Percentiles rank a stretch among this genome's conserved stretches.
Evolutionary conservation across 2,888 invertebrate species (phyloP).

Genomic region (Podabrus alpinus): DNA sequence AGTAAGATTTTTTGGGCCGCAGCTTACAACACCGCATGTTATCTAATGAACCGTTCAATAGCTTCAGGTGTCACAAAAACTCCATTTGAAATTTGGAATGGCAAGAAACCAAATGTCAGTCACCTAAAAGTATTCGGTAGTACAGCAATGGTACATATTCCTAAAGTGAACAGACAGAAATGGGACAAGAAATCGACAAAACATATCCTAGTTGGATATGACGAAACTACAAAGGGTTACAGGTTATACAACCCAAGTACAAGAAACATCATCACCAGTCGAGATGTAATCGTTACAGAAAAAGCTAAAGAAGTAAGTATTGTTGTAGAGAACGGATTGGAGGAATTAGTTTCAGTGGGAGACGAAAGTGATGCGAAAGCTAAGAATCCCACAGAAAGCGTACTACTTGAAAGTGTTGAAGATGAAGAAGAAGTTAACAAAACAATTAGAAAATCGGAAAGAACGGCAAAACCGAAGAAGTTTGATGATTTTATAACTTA

Average conservation of each 20-base stretch:
- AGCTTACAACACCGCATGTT: no score
- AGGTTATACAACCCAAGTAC: no score
- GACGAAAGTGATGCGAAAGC: no score
- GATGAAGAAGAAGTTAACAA: not conserved
- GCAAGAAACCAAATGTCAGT: slow-evolving; percentile 42
- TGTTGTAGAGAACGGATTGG: not conserved
- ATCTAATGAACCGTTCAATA: no score
- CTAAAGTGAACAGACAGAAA: no score
- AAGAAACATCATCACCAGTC: no score
- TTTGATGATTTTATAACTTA: not conserved
- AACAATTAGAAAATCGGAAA: not conserved
- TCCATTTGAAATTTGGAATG: slow-evolving; percentile 44
- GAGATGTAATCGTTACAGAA: slow-evolving; percentile 31
- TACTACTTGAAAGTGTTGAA: not conserved
- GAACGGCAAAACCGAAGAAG: not conserved
- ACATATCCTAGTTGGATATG: no score
- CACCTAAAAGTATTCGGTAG: slow-evolving; percentile 44
- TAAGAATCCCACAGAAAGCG: no score
- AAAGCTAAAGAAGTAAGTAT: slow-evolving; percentile 11
- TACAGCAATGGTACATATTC: slow-evolving; percentile 40
- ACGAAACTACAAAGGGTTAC: no score
- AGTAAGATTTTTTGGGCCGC: no score
- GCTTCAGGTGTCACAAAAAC: no score
- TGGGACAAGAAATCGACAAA: no score
- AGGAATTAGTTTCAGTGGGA: slow-evolving; percentile 24